Percentiles rank a stretch among this genome's conserved stretches.
Evolutionary conservation across 2,113 vertebrate genomes (phyloP).

Genomic region (Oreocharis arfaki): DNA sequence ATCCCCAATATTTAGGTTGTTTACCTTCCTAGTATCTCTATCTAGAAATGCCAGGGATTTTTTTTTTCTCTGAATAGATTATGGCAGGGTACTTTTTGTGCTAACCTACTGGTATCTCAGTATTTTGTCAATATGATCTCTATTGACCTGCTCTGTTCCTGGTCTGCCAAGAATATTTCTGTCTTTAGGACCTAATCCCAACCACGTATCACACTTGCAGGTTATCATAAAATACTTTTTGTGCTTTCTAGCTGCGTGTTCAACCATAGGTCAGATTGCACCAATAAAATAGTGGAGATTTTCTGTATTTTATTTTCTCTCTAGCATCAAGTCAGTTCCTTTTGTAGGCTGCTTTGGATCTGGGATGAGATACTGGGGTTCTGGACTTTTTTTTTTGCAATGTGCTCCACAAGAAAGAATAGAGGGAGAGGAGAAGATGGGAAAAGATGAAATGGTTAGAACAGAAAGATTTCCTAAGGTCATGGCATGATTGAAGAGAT

Average conservation of each 20-base stretch:
- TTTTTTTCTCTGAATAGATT: background rate
- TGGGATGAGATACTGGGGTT: background rate
- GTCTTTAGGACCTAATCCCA: background rate
- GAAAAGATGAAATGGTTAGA: background rate
- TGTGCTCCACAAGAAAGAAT: background rate
- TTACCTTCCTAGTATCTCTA: background rate
- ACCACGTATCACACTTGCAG: background rate
- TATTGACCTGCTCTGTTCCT: background rate
- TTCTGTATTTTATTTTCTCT: background rate
- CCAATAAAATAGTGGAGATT: background rate
- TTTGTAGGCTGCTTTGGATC: background rate
- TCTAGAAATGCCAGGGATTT: background rate
- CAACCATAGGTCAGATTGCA: background rate
- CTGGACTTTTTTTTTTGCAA: background rate
- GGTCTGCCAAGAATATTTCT: background rate
- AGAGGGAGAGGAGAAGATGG: background rate
- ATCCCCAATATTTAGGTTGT: background rate
- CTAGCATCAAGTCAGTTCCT: background rate
- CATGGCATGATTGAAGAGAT: background rate
- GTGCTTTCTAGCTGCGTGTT: background rate
- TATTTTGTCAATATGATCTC: background rate
- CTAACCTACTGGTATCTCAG: background rate
- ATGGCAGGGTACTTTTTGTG: background rate
- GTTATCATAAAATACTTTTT: background rate
- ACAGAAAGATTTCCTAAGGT: background rate